Conservation (phyloP, 1,140 invertebrate genomes). For the Goniozus legneri region DNA sequence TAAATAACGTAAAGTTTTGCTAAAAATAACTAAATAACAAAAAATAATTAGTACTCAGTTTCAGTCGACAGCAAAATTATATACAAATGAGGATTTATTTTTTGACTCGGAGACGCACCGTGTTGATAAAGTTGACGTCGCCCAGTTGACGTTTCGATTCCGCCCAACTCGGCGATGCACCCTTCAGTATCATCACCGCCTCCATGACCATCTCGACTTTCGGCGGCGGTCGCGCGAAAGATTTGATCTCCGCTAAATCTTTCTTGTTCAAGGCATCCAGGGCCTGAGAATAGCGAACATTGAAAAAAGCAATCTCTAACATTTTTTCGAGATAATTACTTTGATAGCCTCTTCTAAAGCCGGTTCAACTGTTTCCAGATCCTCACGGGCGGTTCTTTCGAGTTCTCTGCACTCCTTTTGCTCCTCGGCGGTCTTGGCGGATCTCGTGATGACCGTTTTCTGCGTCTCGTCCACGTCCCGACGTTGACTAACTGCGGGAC, state of each 20-base stretch:
- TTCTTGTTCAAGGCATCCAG: slow-evolving; percentile 82
- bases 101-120: slow-evolving; percentile 27
- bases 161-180: slow-evolving; percentile 76
- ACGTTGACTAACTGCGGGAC: slow-evolving; percentile 61
- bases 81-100: slow-evolving; percentile 6
- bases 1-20: background rate
- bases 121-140: slow-evolving; percentile 70
- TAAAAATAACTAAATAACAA: background rate
- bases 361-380: slow-evolving; percentile 80
- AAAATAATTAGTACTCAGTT: slow-evolving; percentile 5
- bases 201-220: slow-evolving; percentile 88
- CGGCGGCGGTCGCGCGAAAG: slow-evolving; percentile 75
- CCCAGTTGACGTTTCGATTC: slow-evolving; percentile 82
- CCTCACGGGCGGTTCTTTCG: slow-evolving; percentile 73
- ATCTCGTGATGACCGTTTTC: slow-evolving; percentile 64
- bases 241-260: slow-evolving; percentile 84
- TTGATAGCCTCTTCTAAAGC: slow-evolving; percentile 77
- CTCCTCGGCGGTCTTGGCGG: slow-evolving; percentile 72
- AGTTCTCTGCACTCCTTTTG: slow-evolving; percentile 75
- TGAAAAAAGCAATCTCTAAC: slow-evolving; percentile 16
- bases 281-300: slow-evolving; percentile 55
- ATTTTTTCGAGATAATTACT: slow-evolving; percentile 42
- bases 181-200: slow-evolving; percentile 79
- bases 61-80: slow-evolving; percentile 6
- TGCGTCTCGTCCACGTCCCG: slow-evolving; percentile 72